Base-by-base conservation (phyloP, 2,888 invertebrate species). In the Tupiocoris notatus region DNA sequence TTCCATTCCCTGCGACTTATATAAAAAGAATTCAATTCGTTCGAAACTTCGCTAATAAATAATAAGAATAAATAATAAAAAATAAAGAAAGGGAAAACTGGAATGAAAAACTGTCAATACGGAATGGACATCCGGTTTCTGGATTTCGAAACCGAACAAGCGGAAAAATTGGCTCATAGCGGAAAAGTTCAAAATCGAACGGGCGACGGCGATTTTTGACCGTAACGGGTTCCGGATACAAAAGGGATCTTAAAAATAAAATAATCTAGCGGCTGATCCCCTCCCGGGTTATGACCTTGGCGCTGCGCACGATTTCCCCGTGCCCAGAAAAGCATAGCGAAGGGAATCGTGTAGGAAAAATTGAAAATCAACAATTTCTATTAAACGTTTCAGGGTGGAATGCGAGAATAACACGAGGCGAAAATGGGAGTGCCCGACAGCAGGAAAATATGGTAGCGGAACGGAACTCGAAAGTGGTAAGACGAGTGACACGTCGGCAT, bases 401-500 rank as follows among this genome's bases (percentile, higher is more conserved):
- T 39, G 39, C 39, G 39, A 39, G 12, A 39, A 39, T n/a, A 39
- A 39, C 39, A 39, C 39, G 39, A 39, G 39, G 12, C 39, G n/a
- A 39, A 12, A 12, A 3, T 39, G 39, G 39, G 39, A 39, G 39
- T 39, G 39, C 12, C 39, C 39, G 3, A 7, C 3, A 12, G 39
- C 6, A 39, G 39, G 39, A 39, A 39, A 39, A 39, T 39, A 39
- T 39, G 39, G 39, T 39, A 39, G 39, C 39, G 39, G 39, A 39
- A 39, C 39, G n/a, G 58, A 64, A 9, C 39, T 23, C 66, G 62
- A 61, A 68, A 68, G 65, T 68, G 70, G 75, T 70, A 75, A 70
- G 61, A 58, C 75, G 64, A 68, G 77, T 79, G 79, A 79, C 79
- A 79, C 79, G 79, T 79, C 77, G 79, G 77, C 79, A 79, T 62